These are phyloP conservation scores for Pseudomyrmex flavicornis DNA, from an alignment of 1,140 invertebrate genomes.

Conservation along the genomic window DNA sequence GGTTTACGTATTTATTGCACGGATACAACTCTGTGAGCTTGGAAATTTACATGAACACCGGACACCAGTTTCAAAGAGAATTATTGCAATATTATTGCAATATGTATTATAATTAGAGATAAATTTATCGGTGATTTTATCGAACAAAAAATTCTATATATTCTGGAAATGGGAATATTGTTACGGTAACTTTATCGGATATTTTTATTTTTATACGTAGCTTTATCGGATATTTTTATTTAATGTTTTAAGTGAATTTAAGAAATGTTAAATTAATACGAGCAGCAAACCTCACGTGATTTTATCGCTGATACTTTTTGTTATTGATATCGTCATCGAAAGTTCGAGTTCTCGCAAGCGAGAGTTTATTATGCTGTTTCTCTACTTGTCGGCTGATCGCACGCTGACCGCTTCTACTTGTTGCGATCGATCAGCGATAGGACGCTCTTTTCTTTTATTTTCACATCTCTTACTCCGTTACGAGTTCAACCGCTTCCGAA, in stretches of 20 bases:
- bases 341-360: not conserved
- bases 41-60: not conserved
- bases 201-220: no score
- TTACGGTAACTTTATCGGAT: not conserved
- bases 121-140: no score
- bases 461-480: not conserved
- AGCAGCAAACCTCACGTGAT: not conserved
- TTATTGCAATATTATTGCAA: not conserved
- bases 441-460: constrained; percentile 21
- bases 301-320: not conserved
- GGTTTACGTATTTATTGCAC: not conserved
- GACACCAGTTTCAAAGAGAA: not conserved
- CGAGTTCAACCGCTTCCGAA: not conserved
- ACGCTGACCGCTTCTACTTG: constrained; percentile 71
- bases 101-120: no score
- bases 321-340: not conserved
- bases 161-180: not conserved
- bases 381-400: constrained; percentile 56
- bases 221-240: no score
- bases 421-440: constrained; percentile 72
- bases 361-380: constrained; percentile 5
- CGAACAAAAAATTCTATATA: not conserved
- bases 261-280: not conserved
- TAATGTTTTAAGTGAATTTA: not conserved
- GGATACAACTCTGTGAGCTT: not conserved